Evolutionary conservation across 1,140 invertebrate genomes (phyloP).

Genomic region (Sitobion miscanthi): DNA sequence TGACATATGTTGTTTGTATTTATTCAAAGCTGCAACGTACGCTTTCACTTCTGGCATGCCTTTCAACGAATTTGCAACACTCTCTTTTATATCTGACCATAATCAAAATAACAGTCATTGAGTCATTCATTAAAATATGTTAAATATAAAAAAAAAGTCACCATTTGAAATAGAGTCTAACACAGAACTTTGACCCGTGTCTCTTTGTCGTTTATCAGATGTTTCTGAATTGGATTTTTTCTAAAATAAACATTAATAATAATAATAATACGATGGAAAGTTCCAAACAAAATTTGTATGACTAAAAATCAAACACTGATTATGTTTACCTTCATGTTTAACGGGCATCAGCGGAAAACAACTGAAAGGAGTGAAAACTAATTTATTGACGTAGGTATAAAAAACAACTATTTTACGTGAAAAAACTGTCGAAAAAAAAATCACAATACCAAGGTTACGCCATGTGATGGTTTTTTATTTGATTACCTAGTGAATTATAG

Average conservation of each 20-base stretch:
- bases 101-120: neutral
- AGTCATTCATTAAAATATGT: neutral
- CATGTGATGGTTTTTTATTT: neutral
- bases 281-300: neutral
- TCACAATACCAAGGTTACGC: neutral
- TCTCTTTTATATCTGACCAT: neutral
- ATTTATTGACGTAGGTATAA: neutral
- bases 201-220: neutral
- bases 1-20: neutral
- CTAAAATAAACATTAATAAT: neutral
- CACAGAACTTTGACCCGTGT: neutral
- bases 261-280: neutral
- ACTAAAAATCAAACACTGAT: neutral
- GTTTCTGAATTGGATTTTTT: neutral
- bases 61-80: fast-evolving
- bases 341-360: neutral
- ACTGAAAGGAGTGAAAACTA: neutral
- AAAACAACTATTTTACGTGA: neutral
- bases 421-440: no score
- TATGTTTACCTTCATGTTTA: neutral
- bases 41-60: neutral
- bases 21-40: neutral
- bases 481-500: neutral
- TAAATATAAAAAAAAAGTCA: neutral
- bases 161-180: neutral